Conservation (phyloP, 2,797 vertebrate genomes). For the Miichthys miiuy region DNA sequence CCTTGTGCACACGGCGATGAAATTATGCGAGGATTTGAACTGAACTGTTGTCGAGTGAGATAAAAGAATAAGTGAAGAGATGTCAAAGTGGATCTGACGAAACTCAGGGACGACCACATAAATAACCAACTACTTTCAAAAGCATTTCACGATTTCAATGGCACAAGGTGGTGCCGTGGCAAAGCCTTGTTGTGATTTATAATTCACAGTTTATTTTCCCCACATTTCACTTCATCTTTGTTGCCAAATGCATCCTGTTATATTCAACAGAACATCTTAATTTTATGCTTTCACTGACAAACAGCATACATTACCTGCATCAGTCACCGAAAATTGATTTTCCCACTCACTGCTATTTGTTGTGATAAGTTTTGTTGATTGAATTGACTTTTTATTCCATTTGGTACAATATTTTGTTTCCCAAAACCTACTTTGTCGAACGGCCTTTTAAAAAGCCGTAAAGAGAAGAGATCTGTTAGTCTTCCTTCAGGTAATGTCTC, state of each 20-base stretch:
- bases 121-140: background rate
- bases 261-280: background rate
- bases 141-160: background rate
- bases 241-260: background rate
- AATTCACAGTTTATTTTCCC: background rate
- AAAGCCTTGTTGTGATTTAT: background rate
- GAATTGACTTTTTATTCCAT: background rate
- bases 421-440: conserved; percentile 10
- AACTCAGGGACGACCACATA: background rate
- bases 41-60: background rate
- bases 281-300: background rate
- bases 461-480: background rate
- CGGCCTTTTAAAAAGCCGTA: conserved; percentile 4
- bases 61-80: background rate
- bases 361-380: background rate
- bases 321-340: conserved; percentile 1
- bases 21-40: background rate
- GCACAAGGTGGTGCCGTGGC: background rate
- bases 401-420: conserved; percentile 1
- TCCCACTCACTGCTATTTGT: conserved; percentile 4
- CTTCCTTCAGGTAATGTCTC: conserved; percentile 17
- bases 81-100: background rate
- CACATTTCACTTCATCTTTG: background rate
- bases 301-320: background rate
- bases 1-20: background rate